These are phyloP conservation scores for Micrasema longulum DNA, from an alignment of 1,140 invertebrate species.

Conservation along the genomic window DNA sequence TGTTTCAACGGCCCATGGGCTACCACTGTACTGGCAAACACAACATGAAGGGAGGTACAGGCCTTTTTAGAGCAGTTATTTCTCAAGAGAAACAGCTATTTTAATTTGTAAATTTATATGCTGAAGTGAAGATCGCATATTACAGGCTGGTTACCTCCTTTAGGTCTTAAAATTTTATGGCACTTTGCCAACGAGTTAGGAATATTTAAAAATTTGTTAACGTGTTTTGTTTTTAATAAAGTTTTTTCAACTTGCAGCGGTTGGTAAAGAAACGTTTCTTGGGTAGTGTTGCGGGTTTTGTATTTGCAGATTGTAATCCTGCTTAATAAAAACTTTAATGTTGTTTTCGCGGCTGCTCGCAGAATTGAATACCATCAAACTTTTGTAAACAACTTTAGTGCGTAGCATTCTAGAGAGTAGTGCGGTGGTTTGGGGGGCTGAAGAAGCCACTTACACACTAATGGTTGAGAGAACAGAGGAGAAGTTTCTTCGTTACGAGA, in stretches of 20 bases:
- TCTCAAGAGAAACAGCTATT: constrained; percentile 33
- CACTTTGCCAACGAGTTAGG: constrained; percentile 24
- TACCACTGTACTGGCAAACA: neutral
- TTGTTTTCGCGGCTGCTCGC: too few relatives aligned
- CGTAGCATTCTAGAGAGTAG: too few relatives aligned
- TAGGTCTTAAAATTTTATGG: constrained; percentile 47
- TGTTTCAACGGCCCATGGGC: neutral
- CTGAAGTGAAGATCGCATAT: constrained; percentile 51
- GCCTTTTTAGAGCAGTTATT: constrained; percentile 36
- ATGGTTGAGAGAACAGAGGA: too few relatives aligned
- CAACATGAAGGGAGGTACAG: neutral
- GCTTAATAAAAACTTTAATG: too few relatives aligned
- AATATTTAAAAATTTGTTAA: constrained; percentile 1
- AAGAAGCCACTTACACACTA: too few relatives aligned
- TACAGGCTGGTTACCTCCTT: constrained; percentile 43
- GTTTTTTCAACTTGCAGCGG: neutral
- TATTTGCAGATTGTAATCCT: too few relatives aligned
- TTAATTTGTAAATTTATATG: constrained; percentile 55
- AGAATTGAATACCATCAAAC: too few relatives aligned
- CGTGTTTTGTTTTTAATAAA: neutral
- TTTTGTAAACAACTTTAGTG: too few relatives aligned
- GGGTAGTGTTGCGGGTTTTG: too few relatives aligned
- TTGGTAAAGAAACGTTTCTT: neutral
- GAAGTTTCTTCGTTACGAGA: too few relatives aligned
- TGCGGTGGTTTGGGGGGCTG: too few relatives aligned